Evolutionary conservation across 2,797 vertebrate species (phyloP).

Genomic region (Ispidina picta): DNA sequence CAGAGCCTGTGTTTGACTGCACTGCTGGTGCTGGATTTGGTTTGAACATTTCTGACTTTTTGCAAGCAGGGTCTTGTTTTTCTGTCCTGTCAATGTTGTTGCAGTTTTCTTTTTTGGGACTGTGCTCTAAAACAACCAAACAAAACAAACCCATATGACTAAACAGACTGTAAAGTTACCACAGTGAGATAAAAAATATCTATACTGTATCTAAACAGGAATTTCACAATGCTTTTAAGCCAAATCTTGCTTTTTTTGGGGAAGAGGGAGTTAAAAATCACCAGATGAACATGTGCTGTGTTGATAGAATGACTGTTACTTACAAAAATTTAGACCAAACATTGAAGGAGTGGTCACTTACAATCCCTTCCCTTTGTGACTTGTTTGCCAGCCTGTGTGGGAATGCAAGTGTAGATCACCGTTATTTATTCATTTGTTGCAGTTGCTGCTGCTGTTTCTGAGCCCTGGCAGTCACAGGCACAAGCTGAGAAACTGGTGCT

Average conservation of each 20-base stretch:
- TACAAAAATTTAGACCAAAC: not conserved
- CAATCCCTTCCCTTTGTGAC: not conserved
- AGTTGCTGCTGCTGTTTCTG: not conserved
- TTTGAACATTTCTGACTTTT: not conserved
- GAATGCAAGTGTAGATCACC: not conserved
- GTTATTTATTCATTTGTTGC: not conserved
- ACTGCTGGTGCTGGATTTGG: fast-evolving
- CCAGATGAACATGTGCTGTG: not conserved
- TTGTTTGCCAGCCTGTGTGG: not conserved
- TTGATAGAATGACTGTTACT: not conserved
- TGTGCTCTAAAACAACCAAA: not conserved
- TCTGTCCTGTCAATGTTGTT: not conserved
- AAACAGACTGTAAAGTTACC: not conserved
- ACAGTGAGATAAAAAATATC: not conserved
- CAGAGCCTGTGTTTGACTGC: not conserved
- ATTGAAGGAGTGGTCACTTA: not conserved
- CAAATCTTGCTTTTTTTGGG: not conserved
- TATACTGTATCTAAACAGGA: not conserved
- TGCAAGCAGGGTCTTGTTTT: not conserved
- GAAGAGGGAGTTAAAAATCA: not conserved
- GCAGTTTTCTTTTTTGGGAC: not conserved
- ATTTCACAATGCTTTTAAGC: not conserved
- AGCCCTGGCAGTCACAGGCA: not conserved
- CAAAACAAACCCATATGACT: not conserved
- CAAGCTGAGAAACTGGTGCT: not conserved